Conservation (phyloP, 1,140 invertebrate genomes). For the Drosophila micromelanica region DNA sequence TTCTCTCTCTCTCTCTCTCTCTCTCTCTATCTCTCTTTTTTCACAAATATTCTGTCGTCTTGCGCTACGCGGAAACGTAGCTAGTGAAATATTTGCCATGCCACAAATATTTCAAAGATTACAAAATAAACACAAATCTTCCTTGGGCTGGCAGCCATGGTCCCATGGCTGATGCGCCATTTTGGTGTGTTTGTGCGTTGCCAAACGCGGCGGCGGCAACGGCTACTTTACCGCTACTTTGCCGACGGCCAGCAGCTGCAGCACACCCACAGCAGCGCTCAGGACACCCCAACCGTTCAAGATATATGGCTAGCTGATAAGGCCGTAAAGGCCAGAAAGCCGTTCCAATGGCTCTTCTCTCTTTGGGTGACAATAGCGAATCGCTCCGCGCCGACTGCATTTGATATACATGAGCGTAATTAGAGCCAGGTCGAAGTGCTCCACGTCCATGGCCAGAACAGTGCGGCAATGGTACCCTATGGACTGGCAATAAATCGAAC, state of each 20-base stretch:
- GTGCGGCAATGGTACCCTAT: slow-evolving; percentile 18
- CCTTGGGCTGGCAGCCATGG: slow-evolving; percentile 31
- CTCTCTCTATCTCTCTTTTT: slow-evolving; percentile 4
- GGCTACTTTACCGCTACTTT: slow-evolving; percentile 65
- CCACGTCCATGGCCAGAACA: slow-evolving; percentile 19
- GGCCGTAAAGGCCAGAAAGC: slow-evolving; percentile 12
- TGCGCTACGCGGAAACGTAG: slow-evolving; percentile 64
- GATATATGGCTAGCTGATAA: slow-evolving; percentile 48
- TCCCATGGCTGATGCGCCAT: slow-evolving; percentile 40
- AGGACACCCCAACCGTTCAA: slow-evolving; percentile 8
- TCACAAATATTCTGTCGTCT: slow-evolving; percentile 5
- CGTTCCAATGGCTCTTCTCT: slow-evolving; percentile 13
- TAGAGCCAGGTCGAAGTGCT: slow-evolving; percentile 31
- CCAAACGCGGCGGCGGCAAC: slow-evolving; percentile 29
- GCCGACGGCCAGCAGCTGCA: slow-evolving; percentile 37
- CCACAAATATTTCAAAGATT: slow-evolving; percentile 82
- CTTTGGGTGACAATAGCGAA: slow-evolving; percentile 40
- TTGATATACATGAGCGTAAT: slow-evolving; percentile 32
- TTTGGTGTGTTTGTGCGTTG: slow-evolving; percentile 32
- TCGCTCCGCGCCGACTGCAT: slow-evolving; percentile 3
- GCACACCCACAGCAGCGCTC: slow-evolving; percentile 38
- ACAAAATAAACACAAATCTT: slow-evolving; percentile 81
- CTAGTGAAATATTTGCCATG: slow-evolving; percentile 77
- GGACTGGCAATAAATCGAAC: slow-evolving; percentile 70
- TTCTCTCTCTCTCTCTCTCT: slow-evolving; percentile 3